phyloP scores from a whole-genome alignment of 2,888 invertebrate species.

The Chloroclysta siterata region DNA sequence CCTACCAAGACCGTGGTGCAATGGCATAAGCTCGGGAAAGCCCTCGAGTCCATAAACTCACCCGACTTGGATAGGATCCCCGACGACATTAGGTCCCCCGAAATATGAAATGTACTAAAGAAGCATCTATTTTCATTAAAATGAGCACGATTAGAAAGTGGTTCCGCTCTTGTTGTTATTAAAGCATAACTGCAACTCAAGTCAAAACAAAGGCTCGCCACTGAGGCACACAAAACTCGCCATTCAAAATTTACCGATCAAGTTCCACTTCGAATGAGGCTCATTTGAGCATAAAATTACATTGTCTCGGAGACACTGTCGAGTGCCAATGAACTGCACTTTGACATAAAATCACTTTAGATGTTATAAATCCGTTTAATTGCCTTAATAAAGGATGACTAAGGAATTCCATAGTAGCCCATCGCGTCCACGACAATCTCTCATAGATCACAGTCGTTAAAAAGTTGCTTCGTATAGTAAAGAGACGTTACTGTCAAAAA shows the following conservation, averaged over 20 bases:
- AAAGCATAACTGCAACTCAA: constrained; percentile 80
- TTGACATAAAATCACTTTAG: constrained; percentile 83
- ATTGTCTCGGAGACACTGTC: constrained; percentile 81
- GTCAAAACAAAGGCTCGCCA: constrained; percentile 72
- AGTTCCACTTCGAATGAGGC: constrained; percentile 80
- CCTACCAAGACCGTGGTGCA: no score
- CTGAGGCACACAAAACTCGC: constrained; percentile 72
- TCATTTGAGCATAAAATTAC: constrained; percentile 85
- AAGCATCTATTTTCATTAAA: constrained; percentile 56
- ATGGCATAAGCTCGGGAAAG: no score
- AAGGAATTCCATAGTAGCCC: constrained; percentile 73
- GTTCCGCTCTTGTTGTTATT: constrained; percentile 77
- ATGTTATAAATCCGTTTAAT: constrained; percentile 82
- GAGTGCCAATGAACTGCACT: constrained; percentile 84
- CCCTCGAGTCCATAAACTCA: no score
- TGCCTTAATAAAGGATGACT: constrained; percentile 81
- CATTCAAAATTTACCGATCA: constrained; percentile 79
- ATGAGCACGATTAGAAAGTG: constrained; percentile 69
- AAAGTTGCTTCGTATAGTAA: constrained; percentile 47
- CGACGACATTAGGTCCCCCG: no score
- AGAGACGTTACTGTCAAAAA: constrained; percentile 33
- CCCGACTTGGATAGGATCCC: no score
- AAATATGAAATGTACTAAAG: constrained; percentile 45
- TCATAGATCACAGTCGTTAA: constrained; percentile 70
- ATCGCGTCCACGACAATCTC: constrained; percentile 69